Evolutionary conservation across 2,113 vertebrate genomes (phyloP).

Genomic region (Microtus pennsylvanicus): DNA sequence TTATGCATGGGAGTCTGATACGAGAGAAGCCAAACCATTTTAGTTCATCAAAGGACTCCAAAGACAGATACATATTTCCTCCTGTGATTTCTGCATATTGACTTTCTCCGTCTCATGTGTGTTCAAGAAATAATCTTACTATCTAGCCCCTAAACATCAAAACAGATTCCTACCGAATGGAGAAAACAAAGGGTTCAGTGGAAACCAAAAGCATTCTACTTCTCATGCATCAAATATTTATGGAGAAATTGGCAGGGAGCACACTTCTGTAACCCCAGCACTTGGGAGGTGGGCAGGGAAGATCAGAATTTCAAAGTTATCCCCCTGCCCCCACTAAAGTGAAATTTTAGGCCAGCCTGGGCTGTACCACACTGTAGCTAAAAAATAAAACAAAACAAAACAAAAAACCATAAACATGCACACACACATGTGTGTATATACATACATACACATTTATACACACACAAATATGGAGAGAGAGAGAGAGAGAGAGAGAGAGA

Average conservation of each 20-base stretch:
- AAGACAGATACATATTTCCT: background rate
- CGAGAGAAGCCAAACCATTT: background rate
- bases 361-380: background rate
- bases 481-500: no score
- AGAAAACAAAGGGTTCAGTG: background rate
- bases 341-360: background rate
- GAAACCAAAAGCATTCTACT: background rate
- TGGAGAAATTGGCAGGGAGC: background rate
- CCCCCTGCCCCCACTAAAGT: background rate
- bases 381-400: background rate
- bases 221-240: constrained; percentile 7
- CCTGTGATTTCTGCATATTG: background rate
- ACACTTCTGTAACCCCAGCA: background rate
- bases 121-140: background rate
- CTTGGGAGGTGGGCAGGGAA: background rate
- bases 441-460: background rate
- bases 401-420: background rate
- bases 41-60: background rate
- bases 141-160: background rate
- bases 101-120: background rate
- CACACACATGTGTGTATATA: background rate
- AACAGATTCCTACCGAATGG: constrained; percentile 5
- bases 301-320: background rate
- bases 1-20: background rate
- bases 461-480: no score